Conservation (phyloP, 2,888 invertebrate genomes). For the Epiperipatus broadwayi region DNA sequence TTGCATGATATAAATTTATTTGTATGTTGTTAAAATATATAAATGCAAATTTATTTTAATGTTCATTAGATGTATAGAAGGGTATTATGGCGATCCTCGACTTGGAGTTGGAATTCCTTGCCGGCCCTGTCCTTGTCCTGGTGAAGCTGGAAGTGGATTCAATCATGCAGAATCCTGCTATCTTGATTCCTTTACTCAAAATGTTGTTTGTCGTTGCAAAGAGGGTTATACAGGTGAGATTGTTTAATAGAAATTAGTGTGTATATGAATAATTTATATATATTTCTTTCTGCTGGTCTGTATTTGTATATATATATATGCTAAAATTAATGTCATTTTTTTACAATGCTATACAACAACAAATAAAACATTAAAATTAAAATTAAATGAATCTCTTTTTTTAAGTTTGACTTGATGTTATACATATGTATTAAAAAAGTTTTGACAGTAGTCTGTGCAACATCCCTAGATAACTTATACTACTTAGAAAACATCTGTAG, state of each 20-base stretch:
- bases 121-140: slow-evolving; percentile 84
- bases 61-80: slow-evolving; percentile 61
- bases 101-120: slow-evolving; percentile 75
- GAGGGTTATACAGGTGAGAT: slow-evolving; percentile 55
- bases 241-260: slow-evolving; percentile 1
- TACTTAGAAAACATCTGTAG: too few species aligned
- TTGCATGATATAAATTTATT: too few species aligned
- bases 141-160: slow-evolving; percentile 55
- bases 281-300: slow-evolving; percentile 13
- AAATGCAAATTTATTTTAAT: too few species aligned
- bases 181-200: slow-evolving; percentile 58
- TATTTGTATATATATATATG: neutral
- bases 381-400: too few species aligned
- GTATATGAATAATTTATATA: too few species aligned
- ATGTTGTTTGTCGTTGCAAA: slow-evolving; percentile 73
- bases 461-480: too few species aligned
- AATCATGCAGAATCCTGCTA: slow-evolving; percentile 75
- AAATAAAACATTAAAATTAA: too few species aligned
- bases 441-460: too few species aligned
- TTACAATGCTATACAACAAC: too few species aligned
- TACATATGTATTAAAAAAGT: too few species aligned
- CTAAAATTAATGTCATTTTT: slow-evolving; percentile 10
- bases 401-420: too few species aligned
- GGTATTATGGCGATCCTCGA: slow-evolving; percentile 86
- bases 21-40: too few species aligned